phyloP scores from a whole-genome alignment of 1,140 invertebrate genomes.

The Drosophila arizonae region DNA sequence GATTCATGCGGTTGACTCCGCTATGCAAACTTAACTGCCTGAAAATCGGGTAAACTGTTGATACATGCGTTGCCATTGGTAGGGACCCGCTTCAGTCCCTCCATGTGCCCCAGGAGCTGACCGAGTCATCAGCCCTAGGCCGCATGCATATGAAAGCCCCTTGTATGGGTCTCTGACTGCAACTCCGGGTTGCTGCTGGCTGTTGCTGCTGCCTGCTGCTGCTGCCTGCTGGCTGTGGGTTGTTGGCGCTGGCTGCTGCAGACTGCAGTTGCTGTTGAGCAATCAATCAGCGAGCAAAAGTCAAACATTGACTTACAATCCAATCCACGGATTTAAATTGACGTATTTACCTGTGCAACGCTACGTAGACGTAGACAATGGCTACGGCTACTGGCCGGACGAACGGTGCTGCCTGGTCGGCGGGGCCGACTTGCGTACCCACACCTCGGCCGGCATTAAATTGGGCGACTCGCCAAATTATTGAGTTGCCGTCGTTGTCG shows the following conservation, averaged over 20 bases:
- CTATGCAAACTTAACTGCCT: conserved; percentile 72
- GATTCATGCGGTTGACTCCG: conserved; percentile 79
- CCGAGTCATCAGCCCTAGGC: conserved; percentile 71
- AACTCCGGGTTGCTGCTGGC: conserved; percentile 9
- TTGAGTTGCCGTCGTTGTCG: conserved; percentile 69
- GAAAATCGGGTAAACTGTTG: conserved; percentile 80
- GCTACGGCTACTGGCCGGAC: conserved; percentile 37
- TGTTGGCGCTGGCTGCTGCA: conserved; percentile 9
- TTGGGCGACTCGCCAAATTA: conserved; percentile 79
- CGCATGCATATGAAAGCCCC: conserved; percentile 73
- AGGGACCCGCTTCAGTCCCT: neutral
- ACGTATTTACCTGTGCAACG: conserved; percentile 76
- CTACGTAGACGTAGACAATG: conserved; percentile 65
- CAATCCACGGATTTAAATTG: conserved; percentile 81
- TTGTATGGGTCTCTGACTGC: conserved; percentile 51
- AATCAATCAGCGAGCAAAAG: conserved; percentile 83
- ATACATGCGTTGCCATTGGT: conserved; percentile 52
- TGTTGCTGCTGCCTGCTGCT: conserved; percentile 27
- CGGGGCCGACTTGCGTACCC: conserved; percentile 38
- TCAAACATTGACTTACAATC: conserved; percentile 83
- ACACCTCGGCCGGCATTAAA: conserved; percentile 61
- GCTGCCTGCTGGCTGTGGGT: conserved; percentile 14
- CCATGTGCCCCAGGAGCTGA: conserved; percentile 50
- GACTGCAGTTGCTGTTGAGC: conserved; percentile 77
- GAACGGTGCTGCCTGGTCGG: conserved; percentile 19